phyloP scores from a whole-genome alignment of 1,140 invertebrate species.

The Ceratosolen solmsi region DNA sequence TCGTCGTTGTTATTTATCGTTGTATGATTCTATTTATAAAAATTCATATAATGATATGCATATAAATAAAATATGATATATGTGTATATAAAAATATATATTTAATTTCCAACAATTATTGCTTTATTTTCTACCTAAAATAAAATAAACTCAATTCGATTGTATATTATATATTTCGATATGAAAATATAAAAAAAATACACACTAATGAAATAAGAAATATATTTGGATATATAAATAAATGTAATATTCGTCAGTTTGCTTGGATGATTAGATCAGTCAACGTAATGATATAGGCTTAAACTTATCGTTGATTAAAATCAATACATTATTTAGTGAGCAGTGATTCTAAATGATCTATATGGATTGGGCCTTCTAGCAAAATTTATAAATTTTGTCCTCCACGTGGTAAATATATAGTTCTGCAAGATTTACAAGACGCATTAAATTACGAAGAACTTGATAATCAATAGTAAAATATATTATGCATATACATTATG shows the following conservation, averaged over 20 bases:
- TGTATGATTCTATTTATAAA: constrained; percentile 53
- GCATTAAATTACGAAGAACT: constrained; percentile 26
- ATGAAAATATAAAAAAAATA: not conserved
- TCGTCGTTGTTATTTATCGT: constrained; percentile 53
- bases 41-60: constrained; percentile 50
- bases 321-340: constrained; percentile 17
- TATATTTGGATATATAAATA: constrained; percentile 38
- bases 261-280: constrained; percentile 27
- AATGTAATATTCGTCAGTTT: constrained; percentile 29
- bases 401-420: constrained; percentile 4
- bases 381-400: constrained; percentile 24
- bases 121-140: not conserved
- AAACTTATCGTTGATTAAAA: constrained; percentile 21
- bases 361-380: constrained; percentile 20
- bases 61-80: too few relatives aligned
- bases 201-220: not conserved
- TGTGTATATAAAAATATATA: constrained; percentile 51
- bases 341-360: constrained; percentile 9
- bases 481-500: constrained; percentile 32
- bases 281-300: constrained; percentile 35
- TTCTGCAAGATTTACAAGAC: constrained; percentile 8
- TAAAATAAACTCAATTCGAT: not conserved
- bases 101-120: constrained; percentile 50
- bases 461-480: constrained; percentile 31
- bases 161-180: not conserved